A percentile compares a stretch with the other conserved stretches of the same genome.
These are phyloP conservation scores for Chionomys nivalis DNA, from an alignment of 2,113 vertebrate species.

Conservation along the genomic window DNA sequence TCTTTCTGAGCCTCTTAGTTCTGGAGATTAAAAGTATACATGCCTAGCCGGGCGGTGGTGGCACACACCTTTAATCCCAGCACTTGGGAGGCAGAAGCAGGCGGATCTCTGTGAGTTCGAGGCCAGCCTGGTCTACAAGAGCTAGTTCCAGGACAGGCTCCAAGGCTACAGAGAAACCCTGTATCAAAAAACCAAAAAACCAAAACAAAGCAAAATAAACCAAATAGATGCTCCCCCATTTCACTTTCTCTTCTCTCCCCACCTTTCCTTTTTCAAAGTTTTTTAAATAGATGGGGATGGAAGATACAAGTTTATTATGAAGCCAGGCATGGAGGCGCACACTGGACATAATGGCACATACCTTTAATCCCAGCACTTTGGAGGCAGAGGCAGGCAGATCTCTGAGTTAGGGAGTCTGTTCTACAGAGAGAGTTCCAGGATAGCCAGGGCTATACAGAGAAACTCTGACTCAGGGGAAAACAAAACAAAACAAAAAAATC, in stretches of 20 bases:
- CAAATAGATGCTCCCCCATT: too few species aligned
- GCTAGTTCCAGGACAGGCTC: too few species aligned
- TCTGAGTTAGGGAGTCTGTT: not conserved
- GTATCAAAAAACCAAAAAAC: too few species aligned
- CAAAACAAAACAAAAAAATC: not conserved
- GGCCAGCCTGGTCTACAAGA: too few species aligned
- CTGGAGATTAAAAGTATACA: not conserved
- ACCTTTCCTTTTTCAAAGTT: not conserved
- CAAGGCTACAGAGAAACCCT: too few species aligned
- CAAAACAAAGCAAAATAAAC: too few species aligned
- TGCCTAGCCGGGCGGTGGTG: too few species aligned
- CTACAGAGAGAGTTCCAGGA: not conserved
- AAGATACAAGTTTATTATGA: not conserved
- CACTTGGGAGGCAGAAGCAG: too few species aligned
- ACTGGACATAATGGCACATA: too few species aligned
- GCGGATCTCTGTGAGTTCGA: too few species aligned
- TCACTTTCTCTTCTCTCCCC: not conserved
- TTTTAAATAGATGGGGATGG: constrained; percentile 42
- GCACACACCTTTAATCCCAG: too few species aligned
- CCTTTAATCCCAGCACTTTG: not conserved
- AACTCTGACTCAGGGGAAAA: not conserved
- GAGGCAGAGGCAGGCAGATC: not conserved
- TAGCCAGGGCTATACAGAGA: not conserved
- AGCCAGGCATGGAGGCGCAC: not conserved
- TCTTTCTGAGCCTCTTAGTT: not conserved